phyloP scores from a whole-genome alignment of 2,113 vertebrate genomes.

The Chionis minor region DNA sequence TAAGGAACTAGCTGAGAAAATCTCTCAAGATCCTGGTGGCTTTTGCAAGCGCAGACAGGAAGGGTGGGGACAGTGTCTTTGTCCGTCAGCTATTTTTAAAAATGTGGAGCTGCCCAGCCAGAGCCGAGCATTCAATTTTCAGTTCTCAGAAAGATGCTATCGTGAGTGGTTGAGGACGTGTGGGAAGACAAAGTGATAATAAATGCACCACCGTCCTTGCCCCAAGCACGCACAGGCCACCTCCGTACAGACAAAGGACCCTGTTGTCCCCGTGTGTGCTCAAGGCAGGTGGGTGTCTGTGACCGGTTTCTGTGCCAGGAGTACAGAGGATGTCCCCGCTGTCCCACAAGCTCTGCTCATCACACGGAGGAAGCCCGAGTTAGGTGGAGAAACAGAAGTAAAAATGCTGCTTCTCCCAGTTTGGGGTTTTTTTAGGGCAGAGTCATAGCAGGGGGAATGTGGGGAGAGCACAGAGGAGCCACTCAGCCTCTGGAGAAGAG shows the following conservation, averaged over 20 bases:
- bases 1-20: background rate
- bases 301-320: background rate
- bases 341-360: background rate
- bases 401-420: background rate
- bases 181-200: background rate
- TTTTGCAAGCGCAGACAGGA: background rate
- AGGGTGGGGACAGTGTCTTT: background rate
- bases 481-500: background rate
- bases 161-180: background rate
- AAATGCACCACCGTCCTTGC: background rate
- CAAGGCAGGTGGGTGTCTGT: background rate
- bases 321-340: accelerated
- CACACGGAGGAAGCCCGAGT: background rate
- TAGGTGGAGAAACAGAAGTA: background rate
- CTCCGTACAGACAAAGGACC: accelerated
- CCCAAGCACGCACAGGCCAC: accelerated
- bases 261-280: accelerated
- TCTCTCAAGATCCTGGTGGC: background rate
- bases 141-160: background rate
- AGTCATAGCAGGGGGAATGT: background rate
- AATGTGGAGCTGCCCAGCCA: background rate
- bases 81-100: background rate
- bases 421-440: background rate
- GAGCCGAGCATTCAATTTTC: background rate
- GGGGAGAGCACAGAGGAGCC: background rate